Base-by-base conservation (phyloP, 1,140 invertebrate species). In the Macrobrachium nipponense region DNA sequence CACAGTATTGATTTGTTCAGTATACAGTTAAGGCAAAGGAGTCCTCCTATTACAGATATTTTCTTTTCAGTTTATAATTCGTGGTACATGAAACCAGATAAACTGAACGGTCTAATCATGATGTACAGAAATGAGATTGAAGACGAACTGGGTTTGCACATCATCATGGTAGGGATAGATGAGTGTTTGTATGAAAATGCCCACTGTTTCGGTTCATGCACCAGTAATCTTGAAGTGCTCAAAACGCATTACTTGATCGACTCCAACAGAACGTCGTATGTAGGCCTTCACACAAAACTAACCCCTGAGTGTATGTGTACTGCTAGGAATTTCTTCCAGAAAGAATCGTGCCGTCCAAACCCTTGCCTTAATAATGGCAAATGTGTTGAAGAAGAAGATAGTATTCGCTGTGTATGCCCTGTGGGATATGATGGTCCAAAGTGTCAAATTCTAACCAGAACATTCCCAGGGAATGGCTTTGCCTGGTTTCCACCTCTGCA, bases 121-220 rank as follows among this genome's bases (percentile, higher is more conserved):
- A 96, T 98, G 93, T 95, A 99, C 90, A 79, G 89, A 61, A 78
- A 84, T 66, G 89, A 95, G 94, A 98, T 99, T 91, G 97, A 98
- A 92, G 94, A 94, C 89, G 95, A 96, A 88, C 95, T 98, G 12
- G 97, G 97, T 44, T 96, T 99, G 73, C 97, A 98, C 89, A 98
- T 99, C 64, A 97, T 96, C 6, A 98, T 99, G 97, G 97, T 99
- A 5, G 97, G 97, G 81, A 99, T 99, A 88, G 97, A 99, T 90
- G 97, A 99, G 92, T 99, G 98, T 91, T 92, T 98, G 51, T 97
- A 97, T 90, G 97, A 98, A 92, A 97, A 98, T 90, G 95, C 97
- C 90, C 96, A 96, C 92, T 99, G 98, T 92, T 97, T 98, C 91
- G 97, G 96, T 11, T 98, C 97, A 78, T 99, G 98, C 91, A 98